Conservation (phyloP, 2,797 vertebrate species). For the Eleutherodactylus coqui region DNA sequence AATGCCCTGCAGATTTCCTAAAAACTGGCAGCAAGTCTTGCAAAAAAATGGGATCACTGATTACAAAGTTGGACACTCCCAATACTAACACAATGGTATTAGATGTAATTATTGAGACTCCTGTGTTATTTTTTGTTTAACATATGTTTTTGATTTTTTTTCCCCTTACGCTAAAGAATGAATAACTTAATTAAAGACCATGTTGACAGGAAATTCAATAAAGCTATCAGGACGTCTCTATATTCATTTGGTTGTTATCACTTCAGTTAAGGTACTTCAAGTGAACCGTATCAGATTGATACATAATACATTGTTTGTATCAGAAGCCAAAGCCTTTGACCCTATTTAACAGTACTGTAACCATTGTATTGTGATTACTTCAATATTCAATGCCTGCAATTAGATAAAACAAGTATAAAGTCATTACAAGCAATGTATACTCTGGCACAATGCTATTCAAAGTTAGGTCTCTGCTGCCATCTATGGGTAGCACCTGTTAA, state of each 20-base stretch:
- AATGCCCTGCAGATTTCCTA: too few relatives aligned
- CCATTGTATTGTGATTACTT: background rate
- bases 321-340: background rate
- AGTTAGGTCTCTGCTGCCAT: slow-evolving; percentile 79
- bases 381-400: slow-evolving; percentile 18
- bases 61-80: too few relatives aligned
- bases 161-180: background rate
- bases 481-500: slow-evolving; percentile 67
- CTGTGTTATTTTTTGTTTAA: too few relatives aligned
- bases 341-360: background rate
- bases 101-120: too few relatives aligned
- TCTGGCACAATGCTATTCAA: slow-evolving; percentile 23
- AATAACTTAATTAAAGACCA: background rate
- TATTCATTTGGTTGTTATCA: background rate
- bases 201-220: background rate
- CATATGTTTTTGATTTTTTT: background rate
- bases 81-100: too few relatives aligned
- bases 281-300: background rate
- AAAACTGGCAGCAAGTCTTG: too few relatives aligned
- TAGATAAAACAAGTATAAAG: slow-evolving; percentile 49
- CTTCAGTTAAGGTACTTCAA: background rate
- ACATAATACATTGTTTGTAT: background rate
- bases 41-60: too few relatives aligned
- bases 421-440: slow-evolving; percentile 31
- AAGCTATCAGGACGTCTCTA: background rate